These are phyloP conservation scores for Oceanites oceanicus DNA, from an alignment of 2,113 vertebrate genomes.

Conservation along the genomic window DNA sequence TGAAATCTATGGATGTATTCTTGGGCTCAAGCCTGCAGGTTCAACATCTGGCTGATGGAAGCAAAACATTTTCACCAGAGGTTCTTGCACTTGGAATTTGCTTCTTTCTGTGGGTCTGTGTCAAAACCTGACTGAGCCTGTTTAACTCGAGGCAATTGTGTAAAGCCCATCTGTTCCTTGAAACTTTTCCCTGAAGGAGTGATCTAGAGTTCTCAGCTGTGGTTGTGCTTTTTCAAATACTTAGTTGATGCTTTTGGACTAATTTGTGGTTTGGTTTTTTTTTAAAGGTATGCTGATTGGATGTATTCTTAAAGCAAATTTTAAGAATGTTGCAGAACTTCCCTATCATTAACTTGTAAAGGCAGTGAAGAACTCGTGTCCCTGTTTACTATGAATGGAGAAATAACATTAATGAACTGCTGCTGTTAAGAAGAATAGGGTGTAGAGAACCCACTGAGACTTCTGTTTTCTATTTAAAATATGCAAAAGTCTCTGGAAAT, in stretches of 20 bases:
- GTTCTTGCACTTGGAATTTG: slow-evolving; percentile 51
- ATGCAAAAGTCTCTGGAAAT: not conserved
- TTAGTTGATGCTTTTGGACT: slow-evolving; percentile 17
- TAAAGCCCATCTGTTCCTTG: slow-evolving; percentile 69
- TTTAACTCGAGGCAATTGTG: slow-evolving; percentile 56
- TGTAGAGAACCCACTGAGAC: not conserved
- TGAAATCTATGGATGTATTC: not conserved
- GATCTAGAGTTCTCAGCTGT: slow-evolving; percentile 28
- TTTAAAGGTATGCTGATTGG: not conserved
- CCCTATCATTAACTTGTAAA: not conserved
- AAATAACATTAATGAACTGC: not conserved
- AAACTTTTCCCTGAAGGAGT: slow-evolving; percentile 41
- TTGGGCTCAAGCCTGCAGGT: slow-evolving; percentile 22
- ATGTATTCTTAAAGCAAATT: not conserved
- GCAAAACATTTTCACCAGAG: slow-evolving; percentile 45
- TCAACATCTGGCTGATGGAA: slow-evolving; percentile 54
- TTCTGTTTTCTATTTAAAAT: not conserved
- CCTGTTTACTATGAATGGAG: not conserved
- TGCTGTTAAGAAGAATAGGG: not conserved
- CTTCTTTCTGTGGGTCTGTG: slow-evolving; percentile 36
- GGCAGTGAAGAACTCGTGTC: not conserved
- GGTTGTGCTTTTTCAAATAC: slow-evolving; percentile 27
- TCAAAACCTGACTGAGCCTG: slow-evolving; percentile 66
- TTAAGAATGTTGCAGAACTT: not conserved
- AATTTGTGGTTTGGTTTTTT: not conserved